Conservation (phyloP, 2,113 vertebrate species). For the Galbula dea region DNA sequence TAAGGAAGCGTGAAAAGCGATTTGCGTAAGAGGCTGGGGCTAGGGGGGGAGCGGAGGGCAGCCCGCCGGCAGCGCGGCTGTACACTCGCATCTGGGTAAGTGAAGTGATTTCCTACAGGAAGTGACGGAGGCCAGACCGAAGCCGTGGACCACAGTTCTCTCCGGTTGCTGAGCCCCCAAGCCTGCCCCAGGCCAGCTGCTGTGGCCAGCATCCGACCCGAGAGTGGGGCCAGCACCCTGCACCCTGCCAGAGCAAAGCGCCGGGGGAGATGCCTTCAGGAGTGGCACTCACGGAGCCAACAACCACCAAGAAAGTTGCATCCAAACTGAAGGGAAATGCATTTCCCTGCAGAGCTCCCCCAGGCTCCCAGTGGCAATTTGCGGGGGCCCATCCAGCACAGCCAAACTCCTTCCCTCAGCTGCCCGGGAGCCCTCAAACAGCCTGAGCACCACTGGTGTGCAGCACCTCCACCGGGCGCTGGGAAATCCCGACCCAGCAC, state of each 20-base stretch:
- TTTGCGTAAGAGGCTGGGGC: conserved; percentile 54
- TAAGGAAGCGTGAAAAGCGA: conserved; percentile 68
- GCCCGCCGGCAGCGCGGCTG: conserved; percentile 60
- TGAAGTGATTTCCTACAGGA: conserved; percentile 66
- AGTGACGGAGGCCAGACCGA: conserved; percentile 64
- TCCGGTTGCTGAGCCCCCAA: not conserved
- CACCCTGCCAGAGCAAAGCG: fast-evolving
- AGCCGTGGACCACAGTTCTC: not conserved
- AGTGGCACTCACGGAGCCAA: not conserved
- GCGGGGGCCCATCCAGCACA: not conserved
- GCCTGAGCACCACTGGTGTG: not conserved
- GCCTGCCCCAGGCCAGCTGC: not conserved
- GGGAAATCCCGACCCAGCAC: not conserved
- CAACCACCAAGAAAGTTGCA: fast-evolving
- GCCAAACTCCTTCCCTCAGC: not conserved
- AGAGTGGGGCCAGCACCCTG: not conserved
- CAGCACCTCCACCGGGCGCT: not conserved
- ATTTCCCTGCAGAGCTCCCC: not conserved
- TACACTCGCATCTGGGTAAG: conserved; percentile 59
- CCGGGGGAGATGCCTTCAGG: not conserved
- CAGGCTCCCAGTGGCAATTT: fast-evolving
- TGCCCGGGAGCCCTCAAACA: fast-evolving
- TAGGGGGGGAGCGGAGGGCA: conserved; percentile 33
- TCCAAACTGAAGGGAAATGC: not conserved
- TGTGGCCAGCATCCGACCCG: fast-evolving